phyloP scores from a whole-genome alignment of 1,140 invertebrate genomes.

The Maconellicoccus hirsutus region DNA sequence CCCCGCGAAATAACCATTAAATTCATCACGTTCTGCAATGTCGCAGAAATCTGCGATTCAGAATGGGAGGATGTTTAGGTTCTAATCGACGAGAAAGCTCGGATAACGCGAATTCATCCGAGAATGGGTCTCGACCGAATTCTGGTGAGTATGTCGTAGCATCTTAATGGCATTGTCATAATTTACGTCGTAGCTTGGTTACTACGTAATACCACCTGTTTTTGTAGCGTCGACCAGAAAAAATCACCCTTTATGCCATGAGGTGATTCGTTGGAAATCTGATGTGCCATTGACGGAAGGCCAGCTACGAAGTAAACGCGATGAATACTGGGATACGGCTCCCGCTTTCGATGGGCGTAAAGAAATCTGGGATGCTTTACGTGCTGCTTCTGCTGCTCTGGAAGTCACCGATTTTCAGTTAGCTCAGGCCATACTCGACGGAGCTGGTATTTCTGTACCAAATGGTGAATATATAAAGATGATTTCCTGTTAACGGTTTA shows the following conservation, averaged over 20 bases:
- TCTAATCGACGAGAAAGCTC: conserved; percentile 63
- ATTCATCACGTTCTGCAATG: conserved; percentile 36
- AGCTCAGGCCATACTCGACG: conserved; percentile 91
- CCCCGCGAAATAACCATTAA: neutral
- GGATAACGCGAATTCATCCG: conserved; percentile 60
- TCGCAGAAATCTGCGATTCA: conserved; percentile 39
- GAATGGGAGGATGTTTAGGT: conserved; percentile 74
- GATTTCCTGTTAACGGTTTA: neutral
- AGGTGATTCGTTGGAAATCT: conserved; percentile 89
- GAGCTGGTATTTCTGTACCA: conserved; percentile 86
- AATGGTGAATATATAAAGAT: conserved; percentile 49
- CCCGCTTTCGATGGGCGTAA: conserved; percentile 94
- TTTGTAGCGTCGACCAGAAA: conserved; percentile 45
- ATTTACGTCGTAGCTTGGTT: neutral
- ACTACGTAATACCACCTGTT: conserved; percentile 3
- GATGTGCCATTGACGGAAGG: conserved; percentile 89
- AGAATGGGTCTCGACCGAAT: conserved; percentile 59
- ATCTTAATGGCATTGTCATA: too few relatives aligned
- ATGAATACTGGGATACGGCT: conserved; percentile 97
- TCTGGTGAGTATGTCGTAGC: conserved; percentile 60
- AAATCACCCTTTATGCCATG: conserved; percentile 85
- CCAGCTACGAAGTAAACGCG: conserved; percentile 81
- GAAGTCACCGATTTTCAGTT: conserved; percentile 81
- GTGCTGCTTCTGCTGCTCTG: conserved; percentile 78
- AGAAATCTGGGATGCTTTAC: conserved; percentile 93